Conservation (phyloP, 1,140 invertebrate species). For the Drosophila subpulchrella region DNA sequence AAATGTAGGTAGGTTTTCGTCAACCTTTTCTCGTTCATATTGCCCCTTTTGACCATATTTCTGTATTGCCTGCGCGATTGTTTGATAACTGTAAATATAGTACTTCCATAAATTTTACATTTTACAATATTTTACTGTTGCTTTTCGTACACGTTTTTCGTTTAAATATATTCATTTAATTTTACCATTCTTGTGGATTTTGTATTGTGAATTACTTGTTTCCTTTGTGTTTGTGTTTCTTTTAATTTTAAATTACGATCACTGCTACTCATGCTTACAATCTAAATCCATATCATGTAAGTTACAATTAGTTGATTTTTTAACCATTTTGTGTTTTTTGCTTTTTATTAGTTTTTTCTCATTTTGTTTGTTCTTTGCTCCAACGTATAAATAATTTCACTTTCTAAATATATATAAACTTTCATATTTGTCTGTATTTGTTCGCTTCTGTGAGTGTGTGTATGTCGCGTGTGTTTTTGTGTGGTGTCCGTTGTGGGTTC, state of each 20-base stretch:
- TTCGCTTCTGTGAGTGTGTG: conserved; percentile 40
- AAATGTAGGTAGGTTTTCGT: conserved; percentile 44
- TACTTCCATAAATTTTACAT: conserved; percentile 66
- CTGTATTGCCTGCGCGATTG: conserved; percentile 13
- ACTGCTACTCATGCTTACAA: conserved; percentile 78
- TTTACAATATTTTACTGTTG: conserved; percentile 77
- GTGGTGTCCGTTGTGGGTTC: conserved; percentile 27
- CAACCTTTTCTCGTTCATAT: conserved; percentile 2
- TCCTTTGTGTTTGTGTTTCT: conserved; percentile 28
- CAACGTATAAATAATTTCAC: conserved; percentile 79
- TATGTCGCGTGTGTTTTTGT: conserved; percentile 36
- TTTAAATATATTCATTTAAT: conserved; percentile 54
- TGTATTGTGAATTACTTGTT: conserved; percentile 30
- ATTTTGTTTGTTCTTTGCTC: conserved; percentile 63
- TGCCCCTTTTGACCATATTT: conserved; percentile 18
- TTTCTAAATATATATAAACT: conserved; percentile 82
- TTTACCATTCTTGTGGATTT: conserved; percentile 46
- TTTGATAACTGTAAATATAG: conserved; percentile 68
- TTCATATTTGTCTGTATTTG: conserved; percentile 61
- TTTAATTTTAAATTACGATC: conserved; percentile 82
- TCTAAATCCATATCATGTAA: conserved; percentile 78
- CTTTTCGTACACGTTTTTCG: conserved; percentile 78
- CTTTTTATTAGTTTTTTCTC: conserved; percentile 27
- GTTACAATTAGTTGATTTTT: conserved; percentile 67
- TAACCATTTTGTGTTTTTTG: conserved; percentile 37